A percentile compares a stretch with the other conserved stretches of the same genome.
phyloP scores from a whole-genome alignment of 2,888 invertebrate species.

The Heteropelma amictum region DNA sequence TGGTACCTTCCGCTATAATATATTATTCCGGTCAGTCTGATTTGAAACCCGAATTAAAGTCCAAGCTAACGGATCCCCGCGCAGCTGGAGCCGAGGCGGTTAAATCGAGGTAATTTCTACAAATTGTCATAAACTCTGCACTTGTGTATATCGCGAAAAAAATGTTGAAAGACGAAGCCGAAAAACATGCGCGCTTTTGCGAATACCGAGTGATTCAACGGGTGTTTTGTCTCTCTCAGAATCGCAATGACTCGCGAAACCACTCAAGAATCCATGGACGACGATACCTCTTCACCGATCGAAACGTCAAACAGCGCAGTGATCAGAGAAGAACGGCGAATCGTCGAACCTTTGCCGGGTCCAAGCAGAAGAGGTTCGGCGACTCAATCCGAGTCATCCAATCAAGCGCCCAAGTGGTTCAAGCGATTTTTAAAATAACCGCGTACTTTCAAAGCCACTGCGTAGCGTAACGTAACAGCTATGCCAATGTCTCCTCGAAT shows the following conservation, averaged over 20 bases:
- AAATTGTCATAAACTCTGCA: not conserved
- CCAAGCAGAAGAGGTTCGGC: conserved; percentile 46
- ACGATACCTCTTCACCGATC: conserved; percentile 31
- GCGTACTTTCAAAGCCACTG: not conserved
- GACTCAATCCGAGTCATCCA: conserved; percentile 52
- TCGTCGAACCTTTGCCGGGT: conserved; percentile 36
- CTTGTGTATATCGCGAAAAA: no score
- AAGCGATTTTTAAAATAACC: conserved; percentile 64
- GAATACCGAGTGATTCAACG: not conserved
- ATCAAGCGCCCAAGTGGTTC: conserved; percentile 67
- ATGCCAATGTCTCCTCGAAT: not conserved
- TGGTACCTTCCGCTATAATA: conserved; percentile 88
- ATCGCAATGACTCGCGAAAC: conserved; percentile 55
- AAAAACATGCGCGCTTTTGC: no score
- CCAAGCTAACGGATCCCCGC: conserved; percentile 83
- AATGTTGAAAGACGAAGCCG: no score
- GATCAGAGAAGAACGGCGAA: conserved; percentile 12
- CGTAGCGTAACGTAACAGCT: not conserved
- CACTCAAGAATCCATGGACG: conserved; percentile 27
- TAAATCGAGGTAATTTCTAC: conserved; percentile 81
- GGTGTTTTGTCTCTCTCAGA: conserved; percentile 29
- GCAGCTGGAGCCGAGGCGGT: conserved; percentile 85
- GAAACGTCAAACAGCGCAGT: not conserved
- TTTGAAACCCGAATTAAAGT: conserved; percentile 82
- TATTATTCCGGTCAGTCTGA: conserved; percentile 81